Evolutionary conservation across 1,140 invertebrate genomes (phyloP).

Genomic region (Drosophila neocordata): DNA sequence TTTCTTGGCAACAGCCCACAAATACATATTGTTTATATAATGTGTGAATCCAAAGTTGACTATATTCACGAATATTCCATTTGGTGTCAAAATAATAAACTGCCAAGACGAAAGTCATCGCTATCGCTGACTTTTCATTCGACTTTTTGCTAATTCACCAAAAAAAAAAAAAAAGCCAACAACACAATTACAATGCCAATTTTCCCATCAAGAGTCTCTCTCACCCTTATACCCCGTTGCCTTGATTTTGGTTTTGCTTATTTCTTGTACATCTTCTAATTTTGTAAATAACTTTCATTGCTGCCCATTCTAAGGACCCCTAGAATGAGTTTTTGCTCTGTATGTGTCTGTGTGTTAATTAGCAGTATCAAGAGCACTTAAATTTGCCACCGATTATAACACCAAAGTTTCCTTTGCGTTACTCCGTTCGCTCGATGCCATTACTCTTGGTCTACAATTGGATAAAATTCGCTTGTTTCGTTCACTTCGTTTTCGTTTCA

Average conservation of each 20-base stretch:
- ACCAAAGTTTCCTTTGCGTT: conserved; percentile 56
- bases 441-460: conserved; percentile 10
- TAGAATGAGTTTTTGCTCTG: conserved; percentile 22
- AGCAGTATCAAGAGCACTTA: conserved; percentile 76
- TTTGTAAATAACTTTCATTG: conserved; percentile 66
- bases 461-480: conserved; percentile 16
- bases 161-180: conserved; percentile 19
- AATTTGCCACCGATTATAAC: conserved; percentile 70
- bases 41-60: background rate
- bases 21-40: conserved; percentile 1
- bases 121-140: background rate
- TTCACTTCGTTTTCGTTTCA: conserved; percentile 24
- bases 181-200: conserved; percentile 43
- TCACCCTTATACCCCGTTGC: background rate
- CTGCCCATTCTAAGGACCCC: conserved; percentile 30
- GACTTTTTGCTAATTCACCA: conserved; percentile 14
- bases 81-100: conserved; percentile 58
- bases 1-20: conserved; percentile 9
- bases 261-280: conserved; percentile 57
- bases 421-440: background rate
- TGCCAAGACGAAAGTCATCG: conserved; percentile 43
- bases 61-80: conserved; percentile 19
- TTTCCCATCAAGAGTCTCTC: background rate
- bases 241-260: background rate
- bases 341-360: conserved; percentile 65